Evolutionary conservation across 23 tunicate genomes (phyloP).

Genomic region (Halocynthia roretzi): DNA sequence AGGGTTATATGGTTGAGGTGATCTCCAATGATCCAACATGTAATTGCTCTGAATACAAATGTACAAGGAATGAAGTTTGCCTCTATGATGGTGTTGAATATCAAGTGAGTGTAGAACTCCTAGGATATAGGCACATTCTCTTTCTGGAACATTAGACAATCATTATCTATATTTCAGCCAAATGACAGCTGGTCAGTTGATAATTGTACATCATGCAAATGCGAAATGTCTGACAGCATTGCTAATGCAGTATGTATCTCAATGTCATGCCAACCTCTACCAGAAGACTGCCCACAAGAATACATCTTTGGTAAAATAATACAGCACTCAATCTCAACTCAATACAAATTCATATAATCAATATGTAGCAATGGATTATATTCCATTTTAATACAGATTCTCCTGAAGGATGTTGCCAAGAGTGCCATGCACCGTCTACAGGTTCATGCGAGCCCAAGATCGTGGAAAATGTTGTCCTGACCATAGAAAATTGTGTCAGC

Average conservation of each 20-base stretch:
- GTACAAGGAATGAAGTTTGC: neutral
- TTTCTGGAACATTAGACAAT: neutral
- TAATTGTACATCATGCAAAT: conserved; percentile 10
- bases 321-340: neutral
- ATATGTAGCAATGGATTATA: neutral
- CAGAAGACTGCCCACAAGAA: conserved; percentile 22
- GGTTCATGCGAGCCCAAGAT: conserved; percentile 10
- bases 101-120: no score
- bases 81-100: neutral
- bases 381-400: neutral
- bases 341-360: neutral
- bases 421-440: conserved; percentile 9
- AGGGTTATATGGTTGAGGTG: conserved; percentile 9
- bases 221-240: neutral
- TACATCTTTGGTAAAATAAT: neutral
- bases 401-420: conserved; percentile 19
- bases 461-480: neutral
- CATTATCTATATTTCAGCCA: neutral
- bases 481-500: conserved; percentile 9
- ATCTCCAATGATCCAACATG: neutral
- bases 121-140: no score
- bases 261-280: neutral
- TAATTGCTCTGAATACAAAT: conserved; percentile 8
- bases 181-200: neutral
- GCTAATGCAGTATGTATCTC: neutral